phyloP scores from a whole-genome alignment of 1,140 invertebrate species.

The Drosophila yakuba region DNA sequence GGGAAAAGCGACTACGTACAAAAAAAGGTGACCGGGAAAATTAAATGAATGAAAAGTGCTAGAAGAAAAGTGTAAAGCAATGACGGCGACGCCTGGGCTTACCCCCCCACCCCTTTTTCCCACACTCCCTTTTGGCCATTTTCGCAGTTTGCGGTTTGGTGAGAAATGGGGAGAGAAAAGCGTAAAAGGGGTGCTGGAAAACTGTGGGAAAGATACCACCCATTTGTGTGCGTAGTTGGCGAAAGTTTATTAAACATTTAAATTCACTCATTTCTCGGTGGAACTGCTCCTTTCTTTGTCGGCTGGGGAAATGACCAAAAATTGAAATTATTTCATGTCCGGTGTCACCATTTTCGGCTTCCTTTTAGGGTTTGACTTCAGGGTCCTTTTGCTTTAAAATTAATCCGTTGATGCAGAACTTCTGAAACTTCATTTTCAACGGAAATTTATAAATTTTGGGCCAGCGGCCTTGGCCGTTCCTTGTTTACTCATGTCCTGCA shows the following conservation, averaged over 20 bases:
- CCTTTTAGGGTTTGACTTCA: conserved; percentile 29
- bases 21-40: conserved; percentile 53
- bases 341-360: conserved; percentile 74
- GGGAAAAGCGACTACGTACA: conserved; percentile 14
- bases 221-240: conserved; percentile 45
- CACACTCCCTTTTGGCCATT: conserved; percentile 47
- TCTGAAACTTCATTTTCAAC: conserved; percentile 46
- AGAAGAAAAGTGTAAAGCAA: conserved; percentile 82
- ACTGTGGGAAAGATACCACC: conserved; percentile 25
- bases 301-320: conserved; percentile 71
- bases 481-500: conserved; percentile 46
- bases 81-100: conserved; percentile 74
- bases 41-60: conserved; percentile 80
- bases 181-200: background rate
- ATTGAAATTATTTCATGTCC: conserved; percentile 81
- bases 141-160: conserved; percentile 68
- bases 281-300: conserved; percentile 43
- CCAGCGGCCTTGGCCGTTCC: conserved; percentile 38
- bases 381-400: conserved; percentile 55
- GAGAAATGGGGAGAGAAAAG: conserved; percentile 7
- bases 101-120: background rate
- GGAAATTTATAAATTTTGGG: conserved; percentile 69
- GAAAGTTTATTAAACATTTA: conserved; percentile 82
- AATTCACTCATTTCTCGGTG: conserved; percentile 72
- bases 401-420: conserved; percentile 71